Percentiles rank a stretch among this genome's conserved stretches.
These are phyloP conservation scores for Caenorhabditis tropicalis DNA, from an alignment of 1,140 invertebrate genomes.

Conservation along the genomic window DNA sequence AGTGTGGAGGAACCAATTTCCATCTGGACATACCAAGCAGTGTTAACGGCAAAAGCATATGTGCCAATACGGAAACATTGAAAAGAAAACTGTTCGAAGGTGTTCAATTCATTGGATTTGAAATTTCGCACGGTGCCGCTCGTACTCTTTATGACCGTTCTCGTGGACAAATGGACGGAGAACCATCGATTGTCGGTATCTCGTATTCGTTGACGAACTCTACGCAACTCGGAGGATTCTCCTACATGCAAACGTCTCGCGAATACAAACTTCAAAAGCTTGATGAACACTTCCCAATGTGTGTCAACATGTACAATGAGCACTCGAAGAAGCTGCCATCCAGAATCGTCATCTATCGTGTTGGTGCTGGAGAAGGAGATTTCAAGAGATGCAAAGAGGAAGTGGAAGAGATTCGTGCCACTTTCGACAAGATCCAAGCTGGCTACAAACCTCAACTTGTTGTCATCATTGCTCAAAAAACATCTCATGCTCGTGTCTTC, in stretches of 20 bases:
- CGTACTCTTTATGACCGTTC: constrained; percentile 1
- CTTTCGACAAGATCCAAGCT: neutral
- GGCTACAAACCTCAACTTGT: neutral
- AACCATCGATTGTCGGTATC: constrained; percentile 17
- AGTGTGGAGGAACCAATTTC: constrained; percentile 17
- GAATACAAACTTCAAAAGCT: constrained; percentile 33
- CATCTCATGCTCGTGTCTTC: neutral
- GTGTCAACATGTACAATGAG: neutral
- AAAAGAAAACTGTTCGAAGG: neutral
- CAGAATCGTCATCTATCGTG: constrained; percentile 1
- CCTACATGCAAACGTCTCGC: neutral
- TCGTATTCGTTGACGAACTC: neutral
- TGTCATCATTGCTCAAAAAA: constrained; percentile 5
- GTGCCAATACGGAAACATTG: neutral
- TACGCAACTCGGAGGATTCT: neutral
- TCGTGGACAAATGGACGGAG: neutral
- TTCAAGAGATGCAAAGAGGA: constrained; percentile 15
- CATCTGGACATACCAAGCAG: neutral
- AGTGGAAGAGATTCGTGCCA: neutral
- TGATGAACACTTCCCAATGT: neutral
- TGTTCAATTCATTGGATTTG: neutral
- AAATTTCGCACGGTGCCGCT: neutral
- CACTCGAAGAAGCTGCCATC: neutral
- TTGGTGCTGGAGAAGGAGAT: constrained; percentile 14
- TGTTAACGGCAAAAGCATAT: neutral